Base-by-base conservation (phyloP, 1,140 invertebrate species). In the Drosophila neocordata region DNA sequence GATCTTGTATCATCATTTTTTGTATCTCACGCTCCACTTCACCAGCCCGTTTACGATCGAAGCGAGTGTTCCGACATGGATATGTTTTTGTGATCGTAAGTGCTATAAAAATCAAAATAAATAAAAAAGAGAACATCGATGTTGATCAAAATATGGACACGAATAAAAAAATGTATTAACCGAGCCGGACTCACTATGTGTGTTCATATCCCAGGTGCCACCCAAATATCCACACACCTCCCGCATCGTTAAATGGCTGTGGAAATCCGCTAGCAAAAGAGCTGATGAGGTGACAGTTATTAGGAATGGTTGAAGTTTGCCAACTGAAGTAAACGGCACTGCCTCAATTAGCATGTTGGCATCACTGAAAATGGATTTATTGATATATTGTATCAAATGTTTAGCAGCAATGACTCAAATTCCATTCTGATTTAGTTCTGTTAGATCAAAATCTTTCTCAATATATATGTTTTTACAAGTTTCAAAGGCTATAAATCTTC, bases 151-250 rank as follows among this genome's bases (percentile, higher is more conserved):
- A 4, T 24, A 35, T 11, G 1, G 0, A 20, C 7, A 12, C 8
- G 0, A 31, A 53, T 9, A 0, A 35, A n/a, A 0, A 48, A 24
- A 12, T 48, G 0, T 31, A 8, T n/a, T n/a, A 15, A 6, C 35
- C 9, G 48, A 67, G 69, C 73, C 83, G 65, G 79, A 94, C 95
- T 94, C 94, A 98, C 97, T 97, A 79, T 99, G 98, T 75, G 95
- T 94, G 92, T 97, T 97, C 48, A 97, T 95, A 92, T 98, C 98
- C 98, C 98, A 99, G 51, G 96, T 95, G 20, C 98, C 98, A 59
- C 96, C 98, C 20, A 99, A 92, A 92, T 99, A 99, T 2, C 98
- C 98, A 88, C 97, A 97, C 24, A 99, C 96, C 94, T 99, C 97
- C 75, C 95, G 96, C 73, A 95, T 96, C 13, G 96, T 97, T 67